A percentile compares a stretch with the other conserved stretches of the same genome.
These are phyloP conservation scores for Oryzaephilus surinamensis DNA, from an alignment of 1,140 invertebrate species.

Conservation along the genomic window DNA sequence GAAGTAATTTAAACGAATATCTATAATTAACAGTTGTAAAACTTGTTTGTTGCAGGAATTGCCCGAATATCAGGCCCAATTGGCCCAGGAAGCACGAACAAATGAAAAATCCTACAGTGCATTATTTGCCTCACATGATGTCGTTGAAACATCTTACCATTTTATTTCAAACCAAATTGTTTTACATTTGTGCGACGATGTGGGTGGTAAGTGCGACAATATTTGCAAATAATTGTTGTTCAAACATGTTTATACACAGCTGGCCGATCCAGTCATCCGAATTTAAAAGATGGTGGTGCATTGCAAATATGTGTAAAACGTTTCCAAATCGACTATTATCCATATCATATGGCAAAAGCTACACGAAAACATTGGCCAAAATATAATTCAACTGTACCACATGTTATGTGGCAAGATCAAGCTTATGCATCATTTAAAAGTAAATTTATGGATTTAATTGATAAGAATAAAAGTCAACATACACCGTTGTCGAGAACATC, in stretches of 20 bases:
- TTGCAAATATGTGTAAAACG: slow-evolving; percentile 82
- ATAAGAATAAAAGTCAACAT: slow-evolving; percentile 48
- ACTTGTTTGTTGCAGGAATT: slow-evolving; percentile 43
- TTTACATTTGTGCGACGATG: slow-evolving; percentile 95
- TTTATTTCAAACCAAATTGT: slow-evolving; percentile 89
- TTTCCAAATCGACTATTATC: slow-evolving; percentile 92
- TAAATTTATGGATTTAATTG: slow-evolving; percentile 51
- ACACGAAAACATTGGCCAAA: slow-evolving; percentile 76
- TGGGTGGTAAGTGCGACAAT: too few species aligned
- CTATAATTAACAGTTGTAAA: not conserved
- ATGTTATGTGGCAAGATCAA: slow-evolving; percentile 64
- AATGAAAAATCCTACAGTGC: slow-evolving; percentile 41
- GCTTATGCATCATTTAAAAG: slow-evolving; percentile 57
- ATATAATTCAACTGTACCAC: slow-evolving; percentile 54
- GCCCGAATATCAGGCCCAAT: slow-evolving; percentile 69
- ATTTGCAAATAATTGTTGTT: slow-evolving; percentile 49
- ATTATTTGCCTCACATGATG: slow-evolving; percentile 83
- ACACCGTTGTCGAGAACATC: slow-evolving; percentile 42
- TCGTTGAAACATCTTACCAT: slow-evolving; percentile 96
- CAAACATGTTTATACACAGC: slow-evolving; percentile 43
- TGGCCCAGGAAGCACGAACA: slow-evolving; percentile 50
- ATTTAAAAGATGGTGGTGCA: slow-evolving; percentile 82
- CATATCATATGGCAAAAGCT: slow-evolving; percentile 75
- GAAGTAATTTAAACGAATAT: slow-evolving; percentile 46
- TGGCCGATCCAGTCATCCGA: slow-evolving; percentile 71